Percentiles rank a stretch among this genome's conserved stretches.
Evolutionary conservation across 2,888 invertebrate species (phyloP).

Genomic region (Hydraecia micacea): DNA sequence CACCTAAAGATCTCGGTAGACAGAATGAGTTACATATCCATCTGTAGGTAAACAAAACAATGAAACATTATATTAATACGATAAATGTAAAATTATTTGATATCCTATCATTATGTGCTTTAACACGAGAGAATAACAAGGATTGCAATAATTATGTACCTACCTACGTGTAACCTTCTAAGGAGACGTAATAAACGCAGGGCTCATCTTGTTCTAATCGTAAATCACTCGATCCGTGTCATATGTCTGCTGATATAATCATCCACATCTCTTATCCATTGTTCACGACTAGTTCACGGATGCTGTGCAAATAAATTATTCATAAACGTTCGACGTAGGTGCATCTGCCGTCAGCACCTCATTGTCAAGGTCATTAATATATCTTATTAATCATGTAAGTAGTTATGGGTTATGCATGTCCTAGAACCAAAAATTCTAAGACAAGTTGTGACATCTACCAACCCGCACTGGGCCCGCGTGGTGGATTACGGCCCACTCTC

Average conservation of each 20-base stretch:
- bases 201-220: constrained; percentile 70
- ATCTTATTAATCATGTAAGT: not conserved
- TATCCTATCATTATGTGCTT: constrained; percentile 55
- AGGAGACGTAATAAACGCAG: constrained; percentile 65
- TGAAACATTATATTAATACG: constrained; percentile 29
- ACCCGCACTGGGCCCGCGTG: not conserved
- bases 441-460: not conserved
- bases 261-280: constrained; percentile 78
- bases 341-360: constrained; percentile 46
- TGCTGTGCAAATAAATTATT: constrained; percentile 81
- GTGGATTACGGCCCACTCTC: not conserved
- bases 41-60: constrained; percentile 1
- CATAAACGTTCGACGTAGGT: constrained; percentile 71
- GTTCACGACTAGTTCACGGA: constrained; percentile 82
- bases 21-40: not conserved
- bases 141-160: constrained; percentile 66
- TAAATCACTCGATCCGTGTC: constrained; percentile 79
- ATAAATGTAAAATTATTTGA: constrained; percentile 42
- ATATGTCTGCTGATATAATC: constrained; percentile 81
- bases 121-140: constrained; percentile 64
- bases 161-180: constrained; percentile 59
- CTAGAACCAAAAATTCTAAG: not conserved
- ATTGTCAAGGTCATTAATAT: constrained; percentile 22
- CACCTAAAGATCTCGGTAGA: not conserved
- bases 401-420: not conserved